Evolutionary conservation across 2,888 invertebrate species (phyloP), one percentile per base, ranked within the genome.

Genomic region (Agrochola circellaris): DNA sequence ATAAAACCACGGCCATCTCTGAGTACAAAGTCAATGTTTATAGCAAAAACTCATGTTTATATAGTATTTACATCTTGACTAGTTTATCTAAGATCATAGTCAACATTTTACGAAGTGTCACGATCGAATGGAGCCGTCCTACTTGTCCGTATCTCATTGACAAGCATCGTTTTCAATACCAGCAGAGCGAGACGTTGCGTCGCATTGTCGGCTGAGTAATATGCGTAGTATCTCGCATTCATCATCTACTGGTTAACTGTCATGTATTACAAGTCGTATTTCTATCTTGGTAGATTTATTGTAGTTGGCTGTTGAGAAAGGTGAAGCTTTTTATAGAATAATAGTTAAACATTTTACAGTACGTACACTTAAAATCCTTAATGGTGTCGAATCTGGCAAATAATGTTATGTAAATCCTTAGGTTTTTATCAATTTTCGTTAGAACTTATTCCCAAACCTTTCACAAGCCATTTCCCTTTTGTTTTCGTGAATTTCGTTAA

Each of bases 111-210:
- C 34, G 26, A 48, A 74, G 51, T 77, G 71, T 77, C 77, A 83
- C 83, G 65, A 66, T 48, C 69, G 34, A 71, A 74, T 73, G 58
- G 51, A 84, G 84, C 48, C n/a, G 72, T 77, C 69, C 45, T 62
- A 71, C 58, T 45, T 45, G 82, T 77, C 69, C 48, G 66, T 72
- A 66, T 72, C 66, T 81, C 78, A 81, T 75, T 84, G 81, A 81
- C 81, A 71, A 81, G 80, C 72, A 73, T 89, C 90, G 90, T 86
- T 91, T 92, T 90, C 90, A 87, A 87, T 87, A 86, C 82, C 87
- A 87, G 62, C 83, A 79, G 78, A 89, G 85, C 91, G 91, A 86
- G 82, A 87, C 90, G 85, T 85, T 86, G 87, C 87, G 74, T 77
- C 54, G 79, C 61, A 67, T 66, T 71, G 45, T 65, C 45, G 30